A percentile compares a stretch with the other conserved stretches of the same genome.
phyloP scores from a whole-genome alignment of 2,888 invertebrate species.

The Cosmia trapezina region DNA sequence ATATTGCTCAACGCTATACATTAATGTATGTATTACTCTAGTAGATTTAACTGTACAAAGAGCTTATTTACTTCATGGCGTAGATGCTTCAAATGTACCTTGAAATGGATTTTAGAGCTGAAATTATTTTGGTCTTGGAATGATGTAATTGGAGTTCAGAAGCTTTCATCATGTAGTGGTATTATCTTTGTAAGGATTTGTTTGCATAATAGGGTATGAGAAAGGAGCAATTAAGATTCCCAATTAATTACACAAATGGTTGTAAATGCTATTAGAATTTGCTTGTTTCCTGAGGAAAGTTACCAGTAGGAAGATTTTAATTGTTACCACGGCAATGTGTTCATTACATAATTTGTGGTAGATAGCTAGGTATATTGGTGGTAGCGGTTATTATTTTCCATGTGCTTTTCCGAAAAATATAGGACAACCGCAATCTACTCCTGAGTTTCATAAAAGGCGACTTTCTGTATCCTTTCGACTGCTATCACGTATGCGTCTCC shows the following conservation, averaged over 20 bases:
- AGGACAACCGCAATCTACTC: neutral
- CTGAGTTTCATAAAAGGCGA: neutral
- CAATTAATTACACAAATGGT: neutral
- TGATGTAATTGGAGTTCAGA: constrained; percentile 13
- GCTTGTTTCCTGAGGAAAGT: neutral
- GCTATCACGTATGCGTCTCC: neutral
- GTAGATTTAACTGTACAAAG: constrained; percentile 41
- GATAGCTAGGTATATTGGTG: neutral
- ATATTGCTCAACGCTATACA: constrained; percentile 37
- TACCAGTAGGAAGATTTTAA: neutral
- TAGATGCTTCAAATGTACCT: constrained; percentile 28
- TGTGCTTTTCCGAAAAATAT: neutral
- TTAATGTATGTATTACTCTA: constrained; percentile 21
- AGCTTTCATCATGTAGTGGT: neutral
- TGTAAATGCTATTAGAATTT: neutral
- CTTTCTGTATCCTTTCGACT: neutral
- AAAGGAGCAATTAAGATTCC: constrained; percentile 5
- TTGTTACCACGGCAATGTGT: neutral
- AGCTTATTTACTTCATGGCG: constrained; percentile 44
- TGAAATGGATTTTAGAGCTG: constrained; percentile 29
- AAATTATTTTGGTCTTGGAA: constrained; percentile 19
- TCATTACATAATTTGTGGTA: neutral
- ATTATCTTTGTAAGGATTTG: neutral
- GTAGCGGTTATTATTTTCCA: neutral
- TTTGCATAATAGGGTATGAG: neutral